Evolutionary conservation across 2,797 vertebrate species (phyloP), one percentile per base, ranked within the genome.

Genomic region (Novumbra hubbsi): DNA sequence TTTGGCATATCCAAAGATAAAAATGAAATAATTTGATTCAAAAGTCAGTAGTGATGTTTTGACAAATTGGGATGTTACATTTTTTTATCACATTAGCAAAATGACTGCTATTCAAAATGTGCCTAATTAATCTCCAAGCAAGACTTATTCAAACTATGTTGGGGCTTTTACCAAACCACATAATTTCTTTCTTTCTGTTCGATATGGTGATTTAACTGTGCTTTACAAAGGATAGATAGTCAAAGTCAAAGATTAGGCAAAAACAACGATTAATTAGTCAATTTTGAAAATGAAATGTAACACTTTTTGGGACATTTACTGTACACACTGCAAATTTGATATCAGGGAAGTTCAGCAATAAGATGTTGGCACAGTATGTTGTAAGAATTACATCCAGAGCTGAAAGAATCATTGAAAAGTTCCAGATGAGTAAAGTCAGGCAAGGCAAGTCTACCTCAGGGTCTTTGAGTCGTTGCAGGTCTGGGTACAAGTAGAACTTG

Each of bases 401-500:
- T 57, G 9, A 57, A 57, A 21, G 0, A 57, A 12, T 57, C 21
- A 21, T 21, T 57, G n/a, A 4, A 24, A 57, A 24, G 55, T 57
- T 9, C n/a, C 55, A 57, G 55, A 57, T 9, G n/a, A 21, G 21
- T 2, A 24, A 19, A 19, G 52, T 7, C n/a, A 1, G 52, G 52
- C 19, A 8, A 55, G 4, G 50, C 24, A 7, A 11, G 9, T 57
- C 55, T 93, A 99, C 98, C 95, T 98, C 96, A 74, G 98, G 97
- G 86, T 99, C 98, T 79, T 92, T 90, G 34, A 99, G 94, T 78
- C 97, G 96, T 70, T 89, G 85, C 48, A 99, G 93, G 88, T 99
- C 91, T 0, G 98, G 98, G 85, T 99, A 99, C 85, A 99, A 93
- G 84, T 99, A 99, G 92, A 99, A 99, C 86, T 95, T 97, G 93